These are phyloP conservation scores for Enteromius viviparus DNA, from an alignment of 2,797 vertebrate genomes.

Conservation along the genomic window DNA sequence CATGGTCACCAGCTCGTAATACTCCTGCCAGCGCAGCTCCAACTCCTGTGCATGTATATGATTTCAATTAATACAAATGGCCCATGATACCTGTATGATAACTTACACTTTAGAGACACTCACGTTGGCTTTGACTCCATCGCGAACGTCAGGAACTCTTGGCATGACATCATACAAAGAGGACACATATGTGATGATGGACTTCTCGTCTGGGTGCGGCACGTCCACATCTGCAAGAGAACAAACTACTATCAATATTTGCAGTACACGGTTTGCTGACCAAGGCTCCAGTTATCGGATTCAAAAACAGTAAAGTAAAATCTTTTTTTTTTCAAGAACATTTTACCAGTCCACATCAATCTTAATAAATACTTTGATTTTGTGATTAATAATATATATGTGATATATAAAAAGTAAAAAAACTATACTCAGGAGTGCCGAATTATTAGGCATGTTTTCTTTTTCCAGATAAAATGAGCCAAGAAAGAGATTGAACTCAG, in stretches of 20 bases:
- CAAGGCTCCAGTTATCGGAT: not conserved
- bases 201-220: slow-evolving; percentile 93
- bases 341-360: no score
- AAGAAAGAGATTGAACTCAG: no score
- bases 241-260: not conserved
- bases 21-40: slow-evolving; percentile 94
- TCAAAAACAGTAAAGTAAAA: not conserved
- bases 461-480: no score
- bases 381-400: no score
- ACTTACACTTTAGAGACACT: slow-evolving; percentile 60
- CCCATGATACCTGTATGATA: not conserved
- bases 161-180: slow-evolving; percentile 95
- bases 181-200: slow-evolving; percentile 96
- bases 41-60: slow-evolving; percentile 80
- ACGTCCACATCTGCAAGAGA: slow-evolving; percentile 87
- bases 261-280: not conserved
- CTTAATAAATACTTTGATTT: no score
- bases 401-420: no score
- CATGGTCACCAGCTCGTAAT: slow-evolving; percentile 87
- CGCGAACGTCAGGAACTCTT: slow-evolving; percentile 87
- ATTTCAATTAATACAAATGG: not conserved
- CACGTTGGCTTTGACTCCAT: slow-evolving; percentile 89
- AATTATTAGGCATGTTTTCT: no score
- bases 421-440: no score
- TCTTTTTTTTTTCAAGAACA: no score